Percentiles rank a stretch among this genome's conserved stretches.
phyloP scores from a whole-genome alignment of 2,113 vertebrate species.

The Nyctereutes procyonoides region DNA sequence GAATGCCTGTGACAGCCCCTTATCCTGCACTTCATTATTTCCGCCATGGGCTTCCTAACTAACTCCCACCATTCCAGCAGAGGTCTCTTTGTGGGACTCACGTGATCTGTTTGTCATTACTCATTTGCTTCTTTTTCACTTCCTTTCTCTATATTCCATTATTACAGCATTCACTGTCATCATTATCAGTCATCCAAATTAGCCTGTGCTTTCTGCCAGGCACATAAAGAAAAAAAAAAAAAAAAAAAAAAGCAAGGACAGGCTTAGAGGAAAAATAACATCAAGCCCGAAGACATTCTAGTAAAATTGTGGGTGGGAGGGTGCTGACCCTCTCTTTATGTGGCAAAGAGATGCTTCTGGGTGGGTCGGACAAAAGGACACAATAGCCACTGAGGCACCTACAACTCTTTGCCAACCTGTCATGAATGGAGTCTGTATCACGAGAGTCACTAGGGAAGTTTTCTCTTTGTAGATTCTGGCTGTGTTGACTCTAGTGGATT shows the following conservation, averaged over 20 bases:
- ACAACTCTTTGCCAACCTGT: background rate
- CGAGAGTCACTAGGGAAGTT: background rate
- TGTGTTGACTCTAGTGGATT: background rate
- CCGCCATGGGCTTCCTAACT: background rate
- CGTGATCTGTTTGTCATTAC: slow-evolving; percentile 52
- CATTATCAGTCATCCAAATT: slow-evolving; percentile 35
- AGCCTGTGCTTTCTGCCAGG: background rate
- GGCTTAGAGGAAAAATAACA: background rate
- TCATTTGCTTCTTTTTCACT: background rate
- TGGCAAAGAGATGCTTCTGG: background rate
- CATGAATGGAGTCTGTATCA: background rate
- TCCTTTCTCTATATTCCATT: slow-evolving; percentile 42
- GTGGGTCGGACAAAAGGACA: background rate
- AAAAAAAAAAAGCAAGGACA: background rate
- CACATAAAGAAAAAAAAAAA: slow-evolving; percentile 19
- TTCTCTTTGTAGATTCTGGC: background rate
- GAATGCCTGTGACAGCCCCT: slow-evolving; percentile 32
- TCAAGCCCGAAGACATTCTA: background rate
- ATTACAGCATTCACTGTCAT: background rate
- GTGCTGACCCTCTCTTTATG: background rate
- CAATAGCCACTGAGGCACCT: background rate
- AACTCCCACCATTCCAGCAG: background rate
- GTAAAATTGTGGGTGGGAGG: background rate
- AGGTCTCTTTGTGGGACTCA: background rate
- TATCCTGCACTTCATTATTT: slow-evolving; percentile 61